Conservation (phyloP, 2,797 vertebrate genomes). For the Lepilemur ruficaudatus region DNA sequence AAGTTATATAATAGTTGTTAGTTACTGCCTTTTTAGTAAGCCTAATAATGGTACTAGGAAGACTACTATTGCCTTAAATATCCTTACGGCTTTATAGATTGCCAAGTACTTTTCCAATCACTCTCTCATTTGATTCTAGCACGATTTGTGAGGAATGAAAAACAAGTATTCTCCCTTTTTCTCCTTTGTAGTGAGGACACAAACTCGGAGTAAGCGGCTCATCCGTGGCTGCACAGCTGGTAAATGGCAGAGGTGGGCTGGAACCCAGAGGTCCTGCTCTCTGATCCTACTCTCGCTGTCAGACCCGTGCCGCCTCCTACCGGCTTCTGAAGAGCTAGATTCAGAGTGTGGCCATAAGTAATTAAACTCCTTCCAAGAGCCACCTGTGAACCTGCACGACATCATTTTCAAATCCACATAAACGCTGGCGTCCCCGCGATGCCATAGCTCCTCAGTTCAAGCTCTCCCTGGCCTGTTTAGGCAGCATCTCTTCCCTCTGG, state of each 20-base stretch:
- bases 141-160: background rate
- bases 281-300: background rate
- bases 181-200: background rate
- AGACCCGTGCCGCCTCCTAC: background rate
- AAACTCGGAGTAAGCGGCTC: background rate
- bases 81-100: background rate
- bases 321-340: background rate
- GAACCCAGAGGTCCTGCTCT: background rate
- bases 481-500: conserved; percentile 37
- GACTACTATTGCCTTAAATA: background rate
- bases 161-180: background rate
- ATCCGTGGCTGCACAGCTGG: background rate
- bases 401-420: background rate
- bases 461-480: conserved; percentile 1
- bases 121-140: background rate
- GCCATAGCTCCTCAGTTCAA: background rate
- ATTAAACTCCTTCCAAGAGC: background rate
- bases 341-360: background rate
- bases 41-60: background rate
- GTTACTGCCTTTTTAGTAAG: background rate
- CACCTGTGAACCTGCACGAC: background rate
- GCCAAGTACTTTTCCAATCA: background rate
- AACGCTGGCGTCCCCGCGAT: background rate
- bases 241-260: background rate
- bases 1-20: background rate